A percentile compares a stretch with the other conserved stretches of the same genome.
phyloP scores from a whole-genome alignment of 2,113 vertebrate species.

The Silurus asotus region DNA sequence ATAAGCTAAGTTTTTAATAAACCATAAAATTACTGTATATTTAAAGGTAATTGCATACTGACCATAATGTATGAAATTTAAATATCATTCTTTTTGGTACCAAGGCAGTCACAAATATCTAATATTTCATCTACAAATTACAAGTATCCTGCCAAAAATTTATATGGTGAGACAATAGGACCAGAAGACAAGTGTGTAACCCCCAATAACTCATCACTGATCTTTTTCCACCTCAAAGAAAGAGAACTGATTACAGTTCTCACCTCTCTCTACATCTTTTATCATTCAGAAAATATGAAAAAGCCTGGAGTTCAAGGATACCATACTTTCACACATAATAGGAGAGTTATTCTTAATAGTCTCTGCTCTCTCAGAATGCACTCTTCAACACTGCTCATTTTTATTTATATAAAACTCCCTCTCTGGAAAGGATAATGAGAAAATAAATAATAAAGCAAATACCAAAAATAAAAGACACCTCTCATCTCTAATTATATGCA shows the following conservation, averaged over 20 bases:
- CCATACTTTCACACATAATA: slow-evolving; percentile 63
- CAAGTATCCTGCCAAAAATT: neutral
- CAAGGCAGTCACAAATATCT: neutral
- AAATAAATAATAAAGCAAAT: slow-evolving; percentile 2
- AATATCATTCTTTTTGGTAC: neutral
- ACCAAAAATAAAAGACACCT: neutral
- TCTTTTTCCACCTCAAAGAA: slow-evolving; percentile 42
- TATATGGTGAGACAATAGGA: neutral
- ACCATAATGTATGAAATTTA: neutral
- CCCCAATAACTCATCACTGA: slow-evolving; percentile 12
- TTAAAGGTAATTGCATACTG: neutral
- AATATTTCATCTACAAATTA: neutral
- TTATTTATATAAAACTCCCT: slow-evolving; percentile 10
- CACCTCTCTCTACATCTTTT: slow-evolving; percentile 55
- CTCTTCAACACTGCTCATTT: slow-evolving; percentile 15
- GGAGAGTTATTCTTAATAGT: slow-evolving; percentile 72
- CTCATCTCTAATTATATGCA: neutral
- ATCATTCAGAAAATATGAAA: slow-evolving; percentile 64
- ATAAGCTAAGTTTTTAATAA: neutral
- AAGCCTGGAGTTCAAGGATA: slow-evolving; percentile 72
- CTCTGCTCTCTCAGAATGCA: slow-evolving; percentile 54
- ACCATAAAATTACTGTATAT: neutral
- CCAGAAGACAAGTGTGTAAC: neutral
- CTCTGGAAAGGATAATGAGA: slow-evolving; percentile 14
- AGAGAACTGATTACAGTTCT: slow-evolving; percentile 50